Evolutionary conservation across 1,140 invertebrate species (phyloP).

Genomic region (Drosophila mauritiana): DNA sequence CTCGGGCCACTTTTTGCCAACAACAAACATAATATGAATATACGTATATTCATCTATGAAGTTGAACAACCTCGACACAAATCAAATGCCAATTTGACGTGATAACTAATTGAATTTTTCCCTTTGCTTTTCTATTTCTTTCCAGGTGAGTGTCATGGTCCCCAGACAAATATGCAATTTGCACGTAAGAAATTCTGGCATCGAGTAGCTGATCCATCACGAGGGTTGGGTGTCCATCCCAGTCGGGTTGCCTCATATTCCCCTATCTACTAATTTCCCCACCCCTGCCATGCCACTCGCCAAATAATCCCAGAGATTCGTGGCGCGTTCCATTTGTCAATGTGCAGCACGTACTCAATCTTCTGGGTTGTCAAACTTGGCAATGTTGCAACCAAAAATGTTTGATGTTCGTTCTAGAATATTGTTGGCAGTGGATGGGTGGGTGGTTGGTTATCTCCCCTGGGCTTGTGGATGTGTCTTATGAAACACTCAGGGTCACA

Average conservation of each 20-base stretch:
- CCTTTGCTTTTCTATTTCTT: constrained; percentile 26
- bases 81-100: constrained; percentile 5
- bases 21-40: not conserved
- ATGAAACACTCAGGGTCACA: not conserved
- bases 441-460: not conserved
- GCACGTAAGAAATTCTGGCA: constrained; percentile 34
- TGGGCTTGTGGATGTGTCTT: not conserved
- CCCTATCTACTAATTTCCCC: constrained; percentile 17
- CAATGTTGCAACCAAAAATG: constrained; percentile 72
- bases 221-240: constrained; percentile 7
- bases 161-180: constrained; percentile 51
- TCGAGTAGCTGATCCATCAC: constrained; percentile 34
- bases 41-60: not conserved
- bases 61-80: constrained; percentile 7
- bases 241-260: not conserved
- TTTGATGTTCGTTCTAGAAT: constrained; percentile 31
- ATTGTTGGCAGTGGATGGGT: not conserved
- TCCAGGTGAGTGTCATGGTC: constrained; percentile 63
- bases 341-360: constrained; percentile 81
- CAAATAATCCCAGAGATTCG: constrained; percentile 36
- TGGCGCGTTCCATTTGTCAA: constrained; percentile 73
- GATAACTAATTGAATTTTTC: constrained; percentile 34
- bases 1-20: not conserved
- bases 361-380: constrained; percentile 80
- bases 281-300: not conserved